Evolutionary conservation across 2,113 vertebrate species (phyloP).

Genomic region (Ammospiza nelsoni): DNA sequence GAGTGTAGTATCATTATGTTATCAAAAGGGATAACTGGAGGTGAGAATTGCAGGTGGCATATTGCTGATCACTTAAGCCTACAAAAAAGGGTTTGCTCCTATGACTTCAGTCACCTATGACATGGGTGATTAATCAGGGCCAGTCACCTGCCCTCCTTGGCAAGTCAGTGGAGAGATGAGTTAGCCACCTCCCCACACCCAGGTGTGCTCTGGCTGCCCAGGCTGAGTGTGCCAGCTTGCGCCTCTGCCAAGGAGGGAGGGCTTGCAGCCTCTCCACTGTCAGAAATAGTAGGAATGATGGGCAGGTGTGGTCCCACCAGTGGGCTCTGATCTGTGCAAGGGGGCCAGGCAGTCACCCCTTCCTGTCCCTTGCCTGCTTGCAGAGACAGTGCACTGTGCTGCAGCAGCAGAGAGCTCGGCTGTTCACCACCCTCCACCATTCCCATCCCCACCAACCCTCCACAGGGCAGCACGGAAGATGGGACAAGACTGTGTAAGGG

Average conservation of each 20-base stretch:
- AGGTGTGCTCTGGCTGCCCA: not conserved
- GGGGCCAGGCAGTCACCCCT: rapidly evolving
- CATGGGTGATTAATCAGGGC: not conserved
- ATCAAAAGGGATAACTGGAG: not conserved
- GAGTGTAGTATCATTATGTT: not conserved
- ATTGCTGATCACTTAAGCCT: not conserved
- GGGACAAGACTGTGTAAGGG: rapidly evolving
- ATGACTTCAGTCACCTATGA: not conserved
- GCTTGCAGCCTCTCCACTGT: not conserved
- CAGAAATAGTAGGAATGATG: not conserved
- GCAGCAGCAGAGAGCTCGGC: not conserved
- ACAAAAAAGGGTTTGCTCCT: not conserved
- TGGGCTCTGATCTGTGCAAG: rapidly evolving
- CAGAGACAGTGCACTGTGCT: not conserved
- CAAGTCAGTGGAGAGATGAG: not conserved
- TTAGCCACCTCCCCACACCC: not conserved
- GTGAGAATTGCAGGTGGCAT: not conserved
- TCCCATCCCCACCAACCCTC: rapidly evolving
- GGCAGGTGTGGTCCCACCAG: not conserved
- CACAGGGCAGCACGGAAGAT: rapidly evolving
- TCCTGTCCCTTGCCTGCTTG: not conserved
- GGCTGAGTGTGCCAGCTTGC: not conserved
- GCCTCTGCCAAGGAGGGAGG: rapidly evolving
- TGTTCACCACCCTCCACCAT: rapidly evolving
- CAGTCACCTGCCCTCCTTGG: not conserved